These are phyloP conservation scores for Patella pellucida DNA, from an alignment of 2,888 invertebrate genomes.

Conservation along the genomic window DNA sequence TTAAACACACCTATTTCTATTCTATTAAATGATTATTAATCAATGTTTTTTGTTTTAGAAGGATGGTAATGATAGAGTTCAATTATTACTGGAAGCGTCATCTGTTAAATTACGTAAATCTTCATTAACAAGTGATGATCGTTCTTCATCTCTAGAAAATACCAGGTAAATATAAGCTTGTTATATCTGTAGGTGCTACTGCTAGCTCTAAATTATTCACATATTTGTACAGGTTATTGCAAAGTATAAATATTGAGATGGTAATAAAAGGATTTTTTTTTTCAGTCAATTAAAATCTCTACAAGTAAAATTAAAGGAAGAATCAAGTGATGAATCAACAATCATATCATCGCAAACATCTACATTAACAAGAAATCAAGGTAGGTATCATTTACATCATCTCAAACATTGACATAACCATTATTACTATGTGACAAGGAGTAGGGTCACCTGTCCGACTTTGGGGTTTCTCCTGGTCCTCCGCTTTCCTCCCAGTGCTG, in stretches of 20 bases:
- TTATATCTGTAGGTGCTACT: no score
- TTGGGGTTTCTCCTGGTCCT: no score
- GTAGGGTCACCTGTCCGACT: no score
- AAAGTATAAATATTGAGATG: no score
- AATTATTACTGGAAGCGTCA: slow-evolving; percentile 60
- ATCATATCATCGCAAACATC: slow-evolving; percentile 96
- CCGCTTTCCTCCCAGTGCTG: no score
- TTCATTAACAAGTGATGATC: slow-evolving; percentile 40
- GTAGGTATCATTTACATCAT: slow-evolving; percentile 44
- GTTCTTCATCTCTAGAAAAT: slow-evolving; percentile 26
- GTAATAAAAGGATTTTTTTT: neutral
- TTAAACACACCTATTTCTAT: neutral
- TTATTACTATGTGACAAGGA: no score
- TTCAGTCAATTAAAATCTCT: neutral
- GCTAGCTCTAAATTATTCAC: no score
- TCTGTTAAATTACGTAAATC: slow-evolving; percentile 58
- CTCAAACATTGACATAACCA: neutral
- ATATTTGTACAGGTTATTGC: no score
- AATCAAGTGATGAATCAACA: slow-evolving; percentile 96
- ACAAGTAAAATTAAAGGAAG: slow-evolving; percentile 75
- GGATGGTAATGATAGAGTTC: slow-evolving; percentile 54
- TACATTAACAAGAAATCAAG: slow-evolving; percentile 87
- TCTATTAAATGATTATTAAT: neutral
- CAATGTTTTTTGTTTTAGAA: slow-evolving; percentile 31
- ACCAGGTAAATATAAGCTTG: neutral